These are phyloP conservation scores for Lasioglossum oenotherae DNA, from an alignment of 2,888 invertebrate species.

Conservation along the genomic window DNA sequence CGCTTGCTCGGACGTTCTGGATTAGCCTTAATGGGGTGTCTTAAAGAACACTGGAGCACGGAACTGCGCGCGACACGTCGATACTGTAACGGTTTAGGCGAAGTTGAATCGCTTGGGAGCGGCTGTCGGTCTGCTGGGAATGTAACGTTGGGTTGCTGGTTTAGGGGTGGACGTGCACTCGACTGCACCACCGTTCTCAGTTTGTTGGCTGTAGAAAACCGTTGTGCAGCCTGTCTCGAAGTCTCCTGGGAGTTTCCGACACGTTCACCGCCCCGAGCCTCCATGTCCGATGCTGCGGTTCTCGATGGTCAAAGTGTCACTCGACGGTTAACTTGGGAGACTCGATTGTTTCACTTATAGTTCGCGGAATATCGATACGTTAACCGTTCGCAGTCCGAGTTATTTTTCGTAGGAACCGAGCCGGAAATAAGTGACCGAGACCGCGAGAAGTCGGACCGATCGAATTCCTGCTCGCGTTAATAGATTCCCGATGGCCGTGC, in stretches of 20 bases:
- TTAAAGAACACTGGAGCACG: slow-evolving; percentile 8
- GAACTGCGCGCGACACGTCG: not conserved
- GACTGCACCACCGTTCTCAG: not conserved
- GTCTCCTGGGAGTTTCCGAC: not conserved
- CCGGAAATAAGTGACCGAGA: not conserved
- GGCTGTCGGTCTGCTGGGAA: not conserved
- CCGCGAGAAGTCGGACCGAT: not conserved
- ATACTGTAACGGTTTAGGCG: not conserved
- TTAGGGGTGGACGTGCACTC: not conserved
- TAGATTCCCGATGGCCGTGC: slow-evolving; percentile 30
- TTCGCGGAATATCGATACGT: not conserved
- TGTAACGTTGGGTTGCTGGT: not conserved
- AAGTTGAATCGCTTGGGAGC: slow-evolving; percentile 10
- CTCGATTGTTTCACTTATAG: not conserved
- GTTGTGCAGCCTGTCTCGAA: not conserved
- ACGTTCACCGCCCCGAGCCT: not conserved
- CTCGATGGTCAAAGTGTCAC: not conserved
- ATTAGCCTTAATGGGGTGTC: slow-evolving; percentile 27
- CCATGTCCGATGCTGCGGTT: not conserved
- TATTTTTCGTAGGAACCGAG: not conserved
- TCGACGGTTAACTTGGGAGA: not conserved
- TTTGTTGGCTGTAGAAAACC: not conserved
- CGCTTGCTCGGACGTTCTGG: not conserved
- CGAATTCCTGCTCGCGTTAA: slow-evolving; percentile 25
- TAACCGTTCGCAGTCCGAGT: not conserved